phyloP scores from a whole-genome alignment of 2,888 invertebrate species.

The Troilus luridus region DNA sequence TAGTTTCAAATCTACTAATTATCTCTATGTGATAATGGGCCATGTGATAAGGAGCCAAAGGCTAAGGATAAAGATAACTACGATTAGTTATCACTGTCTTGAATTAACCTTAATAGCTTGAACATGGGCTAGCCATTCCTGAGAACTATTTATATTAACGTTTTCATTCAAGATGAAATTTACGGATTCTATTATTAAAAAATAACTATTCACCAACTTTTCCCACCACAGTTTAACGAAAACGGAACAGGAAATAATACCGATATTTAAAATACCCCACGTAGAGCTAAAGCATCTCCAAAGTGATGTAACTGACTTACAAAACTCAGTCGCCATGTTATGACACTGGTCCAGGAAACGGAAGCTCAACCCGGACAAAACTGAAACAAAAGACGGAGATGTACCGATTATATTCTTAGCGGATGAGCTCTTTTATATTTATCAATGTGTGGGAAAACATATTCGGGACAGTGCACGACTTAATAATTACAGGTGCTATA shows the following conservation, averaged over 20 bases:
- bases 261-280: background rate
- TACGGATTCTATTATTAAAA: background rate
- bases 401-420: conserved; percentile 36
- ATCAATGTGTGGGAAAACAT: background rate
- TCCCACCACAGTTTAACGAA: background rate
- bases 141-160: background rate
- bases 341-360: conserved; percentile 38
- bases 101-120: background rate
- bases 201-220: background rate
- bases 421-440: background rate
- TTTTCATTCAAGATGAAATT: background rate
- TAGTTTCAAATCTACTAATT: too few species aligned
- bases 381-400: conserved; percentile 46
- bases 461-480: background rate
- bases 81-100: background rate
- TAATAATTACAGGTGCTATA: background rate
- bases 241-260: background rate
- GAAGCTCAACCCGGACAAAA: conserved; percentile 42
- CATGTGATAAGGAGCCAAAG: too few species aligned
- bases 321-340: conserved; percentile 45
- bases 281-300: background rate
- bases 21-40: too few species aligned
- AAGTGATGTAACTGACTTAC: conserved; percentile 34
- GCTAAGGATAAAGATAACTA: too few species aligned
- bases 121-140: background rate